These are phyloP conservation scores for Steinernema carpocapsae DNA, from an alignment of 2,888 invertebrate species.

Conservation along the genomic window DNA sequence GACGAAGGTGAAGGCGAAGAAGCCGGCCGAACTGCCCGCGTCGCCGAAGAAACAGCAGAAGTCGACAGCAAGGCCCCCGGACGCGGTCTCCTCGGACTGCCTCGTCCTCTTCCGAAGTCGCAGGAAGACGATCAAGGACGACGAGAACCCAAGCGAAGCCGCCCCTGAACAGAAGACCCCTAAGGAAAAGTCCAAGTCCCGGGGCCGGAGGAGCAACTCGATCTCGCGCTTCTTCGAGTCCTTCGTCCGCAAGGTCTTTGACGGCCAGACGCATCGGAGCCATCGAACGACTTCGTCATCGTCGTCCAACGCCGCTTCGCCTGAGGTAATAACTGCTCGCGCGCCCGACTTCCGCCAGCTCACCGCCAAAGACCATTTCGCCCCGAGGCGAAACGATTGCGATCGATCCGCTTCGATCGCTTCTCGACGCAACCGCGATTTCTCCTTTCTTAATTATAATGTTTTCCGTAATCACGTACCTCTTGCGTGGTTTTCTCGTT, in stretches of 20 bases:
- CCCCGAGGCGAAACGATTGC: slow-evolving; percentile 30
- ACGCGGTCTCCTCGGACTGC: slow-evolving; percentile 29
- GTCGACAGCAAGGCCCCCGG: slow-evolving; percentile 1
- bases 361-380: neutral
- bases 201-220: slow-evolving; percentile 13
- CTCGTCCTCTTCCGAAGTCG: slow-evolving; percentile 2
- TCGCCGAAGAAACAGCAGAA: slow-evolving; percentile 29
- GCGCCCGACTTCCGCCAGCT: neutral
- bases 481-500: slow-evolving; percentile 24
- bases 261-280: slow-evolving; percentile 25
- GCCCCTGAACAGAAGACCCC: neutral
- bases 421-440: neutral
- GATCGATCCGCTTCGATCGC: slow-evolving; percentile 33
- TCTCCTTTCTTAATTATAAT: slow-evolving; percentile 26
- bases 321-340: slow-evolving; percentile 18
- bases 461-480: slow-evolving; percentile 29
- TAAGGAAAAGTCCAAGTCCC: neutral
- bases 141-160: neutral
- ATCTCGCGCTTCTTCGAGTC: slow-evolving; percentile 33
- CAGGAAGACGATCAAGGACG: slow-evolving; percentile 13
- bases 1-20: slow-evolving; percentile 9
- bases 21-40: slow-evolving; percentile 21
- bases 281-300: neutral
- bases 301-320: neutral
- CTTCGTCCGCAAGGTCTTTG: slow-evolving; percentile 25